Conservation (phyloP, 2,888 invertebrate species). For the Caradrina kadenii region DNA sequence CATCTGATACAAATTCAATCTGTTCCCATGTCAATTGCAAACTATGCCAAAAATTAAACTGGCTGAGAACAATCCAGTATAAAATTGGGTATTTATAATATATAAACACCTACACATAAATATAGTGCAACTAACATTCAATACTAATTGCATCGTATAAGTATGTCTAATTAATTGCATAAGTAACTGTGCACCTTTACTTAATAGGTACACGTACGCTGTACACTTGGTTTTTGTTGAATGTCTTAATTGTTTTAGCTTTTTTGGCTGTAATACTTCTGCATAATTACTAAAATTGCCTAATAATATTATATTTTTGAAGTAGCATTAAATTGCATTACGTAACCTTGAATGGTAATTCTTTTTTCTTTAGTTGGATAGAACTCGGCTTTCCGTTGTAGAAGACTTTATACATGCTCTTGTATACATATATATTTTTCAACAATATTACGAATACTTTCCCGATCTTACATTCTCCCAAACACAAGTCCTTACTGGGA, state of each 20-base stretch:
- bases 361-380: no score
- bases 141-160: conserved; percentile 8
- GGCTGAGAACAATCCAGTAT: conserved; percentile 5
- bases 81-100: not conserved
- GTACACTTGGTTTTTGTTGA: not conserved
- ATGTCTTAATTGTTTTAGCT: conserved; percentile 8
- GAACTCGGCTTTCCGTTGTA: not conserved
- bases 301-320: not conserved
- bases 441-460: not conserved
- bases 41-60: not conserved
- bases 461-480: not conserved
- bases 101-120: conserved; percentile 1
- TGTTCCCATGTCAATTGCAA: not conserved
- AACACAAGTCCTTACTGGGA: not conserved
- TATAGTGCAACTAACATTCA: not conserved
- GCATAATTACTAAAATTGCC: not conserved
- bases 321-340: not conserved
- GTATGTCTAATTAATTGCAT: not conserved
- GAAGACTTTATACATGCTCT: not conserved
- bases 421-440: no score
- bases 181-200: conserved; percentile 24
- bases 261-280: conserved; percentile 42
- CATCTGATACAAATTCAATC: not conserved
- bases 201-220: not conserved
- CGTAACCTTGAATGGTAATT: no score